phyloP scores from a whole-genome alignment of 2,113 vertebrate species.

The Pseudorectes ferrugineus region DNA sequence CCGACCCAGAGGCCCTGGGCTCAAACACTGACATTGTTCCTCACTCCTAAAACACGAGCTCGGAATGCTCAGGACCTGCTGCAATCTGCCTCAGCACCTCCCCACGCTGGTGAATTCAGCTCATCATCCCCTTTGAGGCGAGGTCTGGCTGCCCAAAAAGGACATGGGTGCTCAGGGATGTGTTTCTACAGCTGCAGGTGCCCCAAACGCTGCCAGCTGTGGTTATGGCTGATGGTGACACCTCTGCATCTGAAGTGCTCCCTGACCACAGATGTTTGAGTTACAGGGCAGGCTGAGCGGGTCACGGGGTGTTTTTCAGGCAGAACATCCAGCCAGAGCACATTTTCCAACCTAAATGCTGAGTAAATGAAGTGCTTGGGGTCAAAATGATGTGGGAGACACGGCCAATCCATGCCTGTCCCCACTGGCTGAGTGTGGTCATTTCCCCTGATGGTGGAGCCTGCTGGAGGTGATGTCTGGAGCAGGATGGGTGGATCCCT shows the following conservation, averaged over 20 bases:
- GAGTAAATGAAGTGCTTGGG: neutral
- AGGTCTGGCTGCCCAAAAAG: neutral
- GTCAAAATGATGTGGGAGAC: accelerated
- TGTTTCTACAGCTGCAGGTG: neutral
- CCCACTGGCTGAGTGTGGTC: accelerated
- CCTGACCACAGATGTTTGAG: neutral
- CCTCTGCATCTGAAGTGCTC: neutral
- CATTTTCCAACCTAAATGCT: neutral
- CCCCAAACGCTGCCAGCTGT: neutral
- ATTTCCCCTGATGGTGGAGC: neutral
- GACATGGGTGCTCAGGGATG: neutral
- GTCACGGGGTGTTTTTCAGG: neutral
- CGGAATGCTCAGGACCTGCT: accelerated
- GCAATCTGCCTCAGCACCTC: neutral
- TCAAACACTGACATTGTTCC: neutral
- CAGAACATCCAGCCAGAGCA: neutral
- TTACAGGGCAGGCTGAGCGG: neutral
- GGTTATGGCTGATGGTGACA: neutral
- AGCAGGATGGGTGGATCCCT: neutral
- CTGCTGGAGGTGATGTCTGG: neutral
- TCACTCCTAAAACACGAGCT: neutral
- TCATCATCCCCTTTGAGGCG: neutral
- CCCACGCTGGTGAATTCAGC: accelerated
- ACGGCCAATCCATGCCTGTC: accelerated
- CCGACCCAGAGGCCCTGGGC: accelerated